These are phyloP conservation scores for Geotrypetes seraphini DNA, from an alignment of 2,797 vertebrate species.

Conservation along the genomic window DNA sequence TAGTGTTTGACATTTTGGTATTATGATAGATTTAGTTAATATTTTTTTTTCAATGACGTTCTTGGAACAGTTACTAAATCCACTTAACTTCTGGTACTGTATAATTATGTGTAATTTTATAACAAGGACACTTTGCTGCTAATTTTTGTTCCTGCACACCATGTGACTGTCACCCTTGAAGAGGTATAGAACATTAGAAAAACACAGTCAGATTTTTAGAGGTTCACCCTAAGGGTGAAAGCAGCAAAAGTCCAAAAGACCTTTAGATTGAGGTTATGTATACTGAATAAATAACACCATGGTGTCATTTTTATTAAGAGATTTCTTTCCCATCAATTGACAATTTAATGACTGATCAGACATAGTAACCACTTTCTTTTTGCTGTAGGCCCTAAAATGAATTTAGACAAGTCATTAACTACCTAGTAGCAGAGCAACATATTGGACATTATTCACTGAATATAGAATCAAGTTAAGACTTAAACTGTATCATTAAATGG, in stretches of 20 bases:
- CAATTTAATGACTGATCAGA: conserved; percentile 40
- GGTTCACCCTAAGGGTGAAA: conserved; percentile 17
- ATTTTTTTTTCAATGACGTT: too few species aligned
- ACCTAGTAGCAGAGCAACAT: conserved; percentile 18
- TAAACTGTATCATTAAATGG: neutral
- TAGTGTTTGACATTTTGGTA: too few species aligned
- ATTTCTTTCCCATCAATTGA: conserved; percentile 28
- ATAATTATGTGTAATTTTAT: too few species aligned
- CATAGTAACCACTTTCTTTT: conserved; percentile 21
- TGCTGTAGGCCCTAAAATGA: conserved; percentile 35
- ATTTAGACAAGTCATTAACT: conserved; percentile 43
- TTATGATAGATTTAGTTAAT: too few species aligned
- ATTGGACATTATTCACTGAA: conserved; percentile 10
- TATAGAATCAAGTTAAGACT: conserved; percentile 26
- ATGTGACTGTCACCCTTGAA: too few species aligned
- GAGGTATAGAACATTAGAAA: too few species aligned
- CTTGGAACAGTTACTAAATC: too few species aligned
- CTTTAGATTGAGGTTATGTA: conserved; percentile 17
- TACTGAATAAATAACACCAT: conserved; percentile 17
- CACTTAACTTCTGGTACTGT: too few species aligned
- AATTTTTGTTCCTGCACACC: too few species aligned
- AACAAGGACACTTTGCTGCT: too few species aligned
- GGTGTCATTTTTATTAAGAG: conserved; percentile 22
- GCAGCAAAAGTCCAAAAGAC: conserved; percentile 14
- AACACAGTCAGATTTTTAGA: too few species aligned